Base-by-base conservation (phyloP, 64 coral and sea anemone genomes). In the Montipora capricornis region DNA sequence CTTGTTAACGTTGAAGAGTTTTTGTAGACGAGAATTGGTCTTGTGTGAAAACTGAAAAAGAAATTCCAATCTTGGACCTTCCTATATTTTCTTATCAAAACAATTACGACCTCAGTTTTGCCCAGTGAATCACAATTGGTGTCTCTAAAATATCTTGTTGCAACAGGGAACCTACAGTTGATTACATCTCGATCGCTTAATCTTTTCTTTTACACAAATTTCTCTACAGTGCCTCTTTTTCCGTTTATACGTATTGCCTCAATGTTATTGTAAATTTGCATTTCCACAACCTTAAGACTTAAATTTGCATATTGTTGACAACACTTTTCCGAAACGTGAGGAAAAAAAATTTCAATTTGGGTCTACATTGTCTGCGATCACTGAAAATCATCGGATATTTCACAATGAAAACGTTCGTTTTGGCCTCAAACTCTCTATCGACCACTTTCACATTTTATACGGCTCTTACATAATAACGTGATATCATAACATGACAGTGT, bases 281-380 rank as follows among this genome's bases (percentile, higher is more conserved):
- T 86, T 68, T 86, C 66, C 64, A 86, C 66, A 71, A 73, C 67
- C 82, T 86, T 69, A 2, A 11, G 44, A 16, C 8, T 12, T 37
- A 73, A 86, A 86, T 86, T 86, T 86, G 82, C 82, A 86, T 86
- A 86, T 50, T 86, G 62, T 86, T 86, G 82, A 86, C 62, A 73
- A 51, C 7, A 47, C 55, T 6, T 61, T 20, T 48, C 37, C 8
- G 82, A 86, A 73, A 86, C 82, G 82, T 24, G 82, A 86, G n/a
- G n/a, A 49, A 86, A 86, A 70, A 16, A 49, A 7, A 3, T 7
- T 86, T 19, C 8, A 14, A 49, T 49, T 5, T 5, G 11, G 13
- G 26, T 15, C 53, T 11, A 57, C 11, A 83, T 67, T 67, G 6
- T 67, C 46, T 83, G 67, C 14, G 9, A 73, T 50, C 44, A 49